Conservation (phyloP, 1,140 invertebrate species). For the Anoplolepis gracilipes region DNA sequence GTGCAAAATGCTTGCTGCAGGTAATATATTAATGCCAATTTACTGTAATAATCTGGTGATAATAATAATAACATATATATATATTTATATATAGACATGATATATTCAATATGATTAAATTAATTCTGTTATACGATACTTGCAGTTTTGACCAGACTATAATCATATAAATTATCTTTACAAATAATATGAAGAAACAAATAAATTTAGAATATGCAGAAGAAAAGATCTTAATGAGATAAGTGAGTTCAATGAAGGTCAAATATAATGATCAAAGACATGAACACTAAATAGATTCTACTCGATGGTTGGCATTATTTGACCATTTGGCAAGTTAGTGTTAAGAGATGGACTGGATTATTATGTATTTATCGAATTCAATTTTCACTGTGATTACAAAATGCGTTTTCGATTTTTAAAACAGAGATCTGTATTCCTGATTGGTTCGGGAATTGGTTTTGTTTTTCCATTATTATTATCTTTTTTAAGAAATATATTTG, state of each 20-base stretch:
- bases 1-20: background rate
- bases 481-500: constrained; percentile 22
- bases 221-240: constrained; percentile 28
- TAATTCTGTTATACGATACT: background rate
- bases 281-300: background rate
- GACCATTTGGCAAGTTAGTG: background rate
- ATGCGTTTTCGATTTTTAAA: constrained; percentile 56
- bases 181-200: background rate
- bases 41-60: background rate
- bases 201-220: background rate
- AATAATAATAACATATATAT: background rate
- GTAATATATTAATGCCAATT: background rate
- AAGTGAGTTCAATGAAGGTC: constrained; percentile 41
- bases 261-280: constrained; percentile 38
- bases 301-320: background rate
- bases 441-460: constrained; percentile 76
- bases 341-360: background rate
- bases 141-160: background rate
- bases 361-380: background rate
- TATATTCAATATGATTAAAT: background rate
- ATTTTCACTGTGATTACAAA: background rate
- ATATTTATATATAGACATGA: background rate
- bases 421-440: constrained; percentile 36
- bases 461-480: constrained; percentile 58
- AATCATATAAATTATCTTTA: background rate